Base-by-base conservation (phyloP, 2,797 vertebrate species). In the Crenichthys baileyi region DNA sequence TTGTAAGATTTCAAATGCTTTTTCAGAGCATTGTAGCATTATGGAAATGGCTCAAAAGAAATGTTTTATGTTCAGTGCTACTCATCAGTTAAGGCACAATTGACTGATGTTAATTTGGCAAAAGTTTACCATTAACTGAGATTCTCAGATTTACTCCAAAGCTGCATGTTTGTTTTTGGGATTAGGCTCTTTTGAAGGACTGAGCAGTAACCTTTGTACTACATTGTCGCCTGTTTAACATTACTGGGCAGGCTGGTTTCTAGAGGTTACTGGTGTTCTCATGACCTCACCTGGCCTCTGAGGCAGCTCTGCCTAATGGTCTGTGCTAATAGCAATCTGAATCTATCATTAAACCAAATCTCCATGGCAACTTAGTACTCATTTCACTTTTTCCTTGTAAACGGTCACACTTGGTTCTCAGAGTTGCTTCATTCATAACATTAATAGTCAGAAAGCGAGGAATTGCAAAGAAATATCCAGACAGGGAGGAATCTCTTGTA, bases 201-300 rank as follows among this genome's bases (percentile, higher is more conserved):
- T 72, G 83, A 85, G 77, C n/a, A 65, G 83, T 74, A 55, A 80
- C 81, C 81, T 93, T 91, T 94, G 88, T 93, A 84, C 86, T 71
- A 79, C 79, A 71, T 84, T 87, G 85, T 76, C 70, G 72, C 90
- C 92, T 88, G 80, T 94, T 94, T 89, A 91, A 85, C 80, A 70
- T 86, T 72, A 76, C 76, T 87, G 88, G 94, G 83, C 90, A 89
- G 85, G 83, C 88, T 81, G 92, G 86, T 93, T 90, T 93, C 93
- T 88, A 75, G 86, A 83, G 85, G 86, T 89, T 87, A 83, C 79
- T 87, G 84, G 85, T 90, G 88, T 95, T 96, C 93, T 94, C 92
- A 91, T 95, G 94, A 96, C 93, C 94, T 94, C 91, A 94, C 93
- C 93, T 94, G 90, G 90, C 90, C 93, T 83, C 85, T 76, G 76